Evolutionary conservation across 2,888 invertebrate genomes (phyloP).

Genomic region (Quadriops clusia): DNA sequence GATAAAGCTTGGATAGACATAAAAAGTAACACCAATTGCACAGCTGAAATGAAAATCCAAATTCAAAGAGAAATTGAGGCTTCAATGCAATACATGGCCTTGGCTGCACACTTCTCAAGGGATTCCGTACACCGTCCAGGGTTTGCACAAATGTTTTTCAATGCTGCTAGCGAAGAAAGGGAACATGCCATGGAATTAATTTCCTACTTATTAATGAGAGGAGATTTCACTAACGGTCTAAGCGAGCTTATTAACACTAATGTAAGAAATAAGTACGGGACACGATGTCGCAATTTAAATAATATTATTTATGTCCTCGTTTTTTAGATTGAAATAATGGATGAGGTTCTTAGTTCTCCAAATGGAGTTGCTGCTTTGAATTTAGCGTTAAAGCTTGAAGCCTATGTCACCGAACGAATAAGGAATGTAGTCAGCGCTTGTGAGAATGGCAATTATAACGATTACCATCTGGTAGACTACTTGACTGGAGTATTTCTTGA

Average conservation of each 20-base stretch:
- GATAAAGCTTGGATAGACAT: conserved; percentile 58
- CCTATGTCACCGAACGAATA: conserved; percentile 64
- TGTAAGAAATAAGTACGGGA: no score
- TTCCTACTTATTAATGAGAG: conserved; percentile 78
- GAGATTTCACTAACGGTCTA: conserved; percentile 52
- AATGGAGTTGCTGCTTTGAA: conserved; percentile 65
- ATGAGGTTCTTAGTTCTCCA: no score
- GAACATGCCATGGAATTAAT: conserved; percentile 81
- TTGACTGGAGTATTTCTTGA: conserved; percentile 63
- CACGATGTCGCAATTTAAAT: no score
- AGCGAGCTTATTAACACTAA: conserved; percentile 42
- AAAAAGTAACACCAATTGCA: no score
- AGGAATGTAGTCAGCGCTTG: conserved; percentile 57
- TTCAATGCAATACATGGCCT: conserved; percentile 69
- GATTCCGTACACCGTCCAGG: conserved; percentile 74
- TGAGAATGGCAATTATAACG: conserved; percentile 51
- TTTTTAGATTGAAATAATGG: no score
- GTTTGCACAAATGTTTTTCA: conserved; percentile 76
- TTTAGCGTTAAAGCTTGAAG: conserved; percentile 67
- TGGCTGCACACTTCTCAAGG: conserved; percentile 75
- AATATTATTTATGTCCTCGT: no score
- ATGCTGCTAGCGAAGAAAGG: conserved; percentile 75
- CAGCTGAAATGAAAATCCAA: conserved; percentile 52
- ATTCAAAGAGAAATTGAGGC: conserved; percentile 70
- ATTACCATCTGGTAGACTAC: conserved; percentile 73